A percentile compares a stretch with the other conserved stretches of the same genome.
phyloP scores from a whole-genome alignment of 53 echinoderm and acorn worm species.

The Stichopus horrens region DNA sequence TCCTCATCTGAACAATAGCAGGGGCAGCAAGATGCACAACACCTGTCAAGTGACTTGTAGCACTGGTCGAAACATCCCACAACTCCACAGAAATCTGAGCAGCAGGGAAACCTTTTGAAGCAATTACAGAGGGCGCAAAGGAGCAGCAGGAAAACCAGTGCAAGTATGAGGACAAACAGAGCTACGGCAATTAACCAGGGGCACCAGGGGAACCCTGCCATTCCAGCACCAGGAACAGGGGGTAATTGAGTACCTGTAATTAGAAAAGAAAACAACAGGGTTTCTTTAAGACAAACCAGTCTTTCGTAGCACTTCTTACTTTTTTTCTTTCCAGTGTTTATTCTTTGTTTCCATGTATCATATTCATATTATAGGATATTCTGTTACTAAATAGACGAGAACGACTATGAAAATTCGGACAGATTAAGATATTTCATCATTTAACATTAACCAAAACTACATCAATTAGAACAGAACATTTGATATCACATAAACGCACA shows the following conservation, averaged over 20 bases:
- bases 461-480: too few species aligned
- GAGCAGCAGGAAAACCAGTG: conserved; percentile 79
- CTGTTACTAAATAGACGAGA: too few species aligned
- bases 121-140: conserved; percentile 88
- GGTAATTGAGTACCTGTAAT: conserved; percentile 23
- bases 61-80: conserved; percentile 60
- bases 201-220: conserved; percentile 83
- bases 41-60: conserved; percentile 64
- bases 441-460: too few species aligned
- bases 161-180: conserved; percentile 70
- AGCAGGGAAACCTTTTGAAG: conserved; percentile 76
- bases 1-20: conserved; percentile 93
- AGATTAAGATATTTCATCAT: too few species aligned
- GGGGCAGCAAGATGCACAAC: conserved; percentile 71
- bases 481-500: too few species aligned
- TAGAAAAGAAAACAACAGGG: neutral
- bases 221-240: neutral
- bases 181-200: conserved; percentile 80
- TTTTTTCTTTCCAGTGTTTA: too few species aligned
- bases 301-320: too few species aligned
- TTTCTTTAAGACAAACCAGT: neutral
- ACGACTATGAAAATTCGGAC: too few species aligned
- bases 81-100: conserved; percentile 54
- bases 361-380: too few species aligned
- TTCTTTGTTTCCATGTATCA: too few species aligned